Evolutionary conservation across 2,888 invertebrate species (phyloP).

Genomic region (Nasonovia ribisnigri): DNA sequence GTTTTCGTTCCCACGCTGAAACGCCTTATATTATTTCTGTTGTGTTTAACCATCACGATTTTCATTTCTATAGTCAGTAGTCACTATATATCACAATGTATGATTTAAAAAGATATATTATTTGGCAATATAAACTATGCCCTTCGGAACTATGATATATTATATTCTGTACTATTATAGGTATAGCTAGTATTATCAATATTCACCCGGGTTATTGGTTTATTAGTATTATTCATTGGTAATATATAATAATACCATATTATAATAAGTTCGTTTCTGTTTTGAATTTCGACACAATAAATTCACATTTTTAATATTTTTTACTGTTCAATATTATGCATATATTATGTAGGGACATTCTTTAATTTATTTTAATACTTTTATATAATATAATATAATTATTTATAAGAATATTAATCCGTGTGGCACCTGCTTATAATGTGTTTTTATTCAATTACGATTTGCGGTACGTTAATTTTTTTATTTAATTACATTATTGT

Average conservation of each 20-base stretch:
- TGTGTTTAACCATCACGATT: not conserved
- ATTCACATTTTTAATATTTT: not conserved
- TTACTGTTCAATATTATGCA: not conserved
- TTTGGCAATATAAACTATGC: not conserved
- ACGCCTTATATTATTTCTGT: not conserved
- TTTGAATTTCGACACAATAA: no score
- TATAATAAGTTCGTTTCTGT: not conserved
- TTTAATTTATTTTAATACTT: not conserved
- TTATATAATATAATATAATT: not conserved
- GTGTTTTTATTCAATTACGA: not conserved
- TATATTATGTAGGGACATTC: not conserved
- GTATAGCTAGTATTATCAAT: no score
- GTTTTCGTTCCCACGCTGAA: not conserved
- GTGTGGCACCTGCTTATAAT: not conserved
- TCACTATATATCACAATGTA: not conserved
- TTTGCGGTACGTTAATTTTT: not conserved
- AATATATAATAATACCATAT: not conserved
- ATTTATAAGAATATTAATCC: not conserved
- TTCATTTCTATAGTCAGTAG: not conserved
- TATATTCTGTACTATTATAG: not conserved
- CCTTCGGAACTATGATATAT: not conserved
- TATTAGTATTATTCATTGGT: not conserved
- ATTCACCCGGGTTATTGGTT: not conserved
- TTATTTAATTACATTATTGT: not conserved
- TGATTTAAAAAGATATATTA: not conserved